A percentile compares a stretch with the other conserved stretches of the same genome.
These are phyloP conservation scores for Drosophila azteca DNA, from an alignment of 1,140 invertebrate genomes.

Conservation along the genomic window DNA sequence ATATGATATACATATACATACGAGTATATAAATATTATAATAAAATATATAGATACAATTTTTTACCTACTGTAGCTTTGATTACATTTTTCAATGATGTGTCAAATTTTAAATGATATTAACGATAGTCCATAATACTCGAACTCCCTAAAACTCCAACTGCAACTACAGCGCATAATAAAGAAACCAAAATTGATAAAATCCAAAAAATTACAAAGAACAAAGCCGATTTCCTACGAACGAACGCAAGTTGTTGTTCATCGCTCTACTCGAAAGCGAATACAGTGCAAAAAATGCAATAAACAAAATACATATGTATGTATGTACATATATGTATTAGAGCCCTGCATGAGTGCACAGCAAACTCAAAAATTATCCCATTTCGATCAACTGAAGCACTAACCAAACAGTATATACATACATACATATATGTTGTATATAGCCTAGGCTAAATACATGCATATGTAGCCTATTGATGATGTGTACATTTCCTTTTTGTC, in stretches of 20 bases:
- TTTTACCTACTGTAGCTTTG: conserved; percentile 80
- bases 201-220: conserved; percentile 10
- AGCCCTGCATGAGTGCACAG: too few relatives aligned
- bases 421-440: too few relatives aligned
- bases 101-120: conserved; percentile 81
- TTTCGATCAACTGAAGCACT: too few relatives aligned
- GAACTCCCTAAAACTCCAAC: conserved; percentile 2
- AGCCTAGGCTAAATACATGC: too few relatives aligned
- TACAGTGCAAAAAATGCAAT: conserved; percentile 32
- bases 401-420: too few relatives aligned
- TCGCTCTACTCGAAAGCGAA: conserved; percentile 39
- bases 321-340: not conserved
- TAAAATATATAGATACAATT: conserved; percentile 73
- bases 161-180: conserved; percentile 33
- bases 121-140: conserved; percentile 55
- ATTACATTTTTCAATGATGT: conserved; percentile 82
- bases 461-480: too few relatives aligned
- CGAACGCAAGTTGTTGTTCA: conserved; percentile 25
- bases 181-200: conserved; percentile 16
- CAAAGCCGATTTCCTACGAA: conserved; percentile 66
- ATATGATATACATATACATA: conserved; percentile 50
- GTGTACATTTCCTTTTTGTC: too few relatives aligned
- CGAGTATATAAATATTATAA: conserved; percentile 43
- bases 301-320: conserved; percentile 18
- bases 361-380: too few relatives aligned